Percentiles rank a stretch among this genome's conserved stretches.
phyloP scores from a whole-genome alignment of 2,113 vertebrate species.

The Pteruthius melanotis region DNA sequence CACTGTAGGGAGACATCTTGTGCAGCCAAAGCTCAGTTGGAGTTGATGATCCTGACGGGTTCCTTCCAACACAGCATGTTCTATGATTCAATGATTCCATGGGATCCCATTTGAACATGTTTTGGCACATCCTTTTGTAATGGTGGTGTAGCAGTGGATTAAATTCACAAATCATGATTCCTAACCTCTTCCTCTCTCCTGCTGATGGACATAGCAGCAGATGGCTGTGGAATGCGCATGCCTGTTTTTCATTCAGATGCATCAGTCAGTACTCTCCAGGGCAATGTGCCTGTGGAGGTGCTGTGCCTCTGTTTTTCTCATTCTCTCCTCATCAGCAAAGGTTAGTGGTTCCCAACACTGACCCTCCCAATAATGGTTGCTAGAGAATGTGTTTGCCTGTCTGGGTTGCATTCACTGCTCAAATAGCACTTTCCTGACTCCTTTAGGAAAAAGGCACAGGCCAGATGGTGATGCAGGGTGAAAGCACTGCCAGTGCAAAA shows the following conservation, averaged over 20 bases:
- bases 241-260: not conserved
- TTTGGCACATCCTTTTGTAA: not conserved
- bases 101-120: not conserved
- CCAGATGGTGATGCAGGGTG: not conserved
- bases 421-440: not conserved
- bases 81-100: not conserved
- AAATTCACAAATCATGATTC: not conserved
- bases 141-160: not conserved
- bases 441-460: not conserved
- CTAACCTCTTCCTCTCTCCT: not conserved
- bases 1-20: not conserved
- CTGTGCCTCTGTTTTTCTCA: not conserved
- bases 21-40: not conserved
- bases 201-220: not conserved
- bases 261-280: not conserved
- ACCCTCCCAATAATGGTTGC: not conserved
- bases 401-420: not conserved
- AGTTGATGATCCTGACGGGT: not conserved
- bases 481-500: not conserved
- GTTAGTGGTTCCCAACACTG: not conserved
- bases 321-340: not conserved
- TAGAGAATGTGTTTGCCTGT: not conserved
- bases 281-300: not conserved
- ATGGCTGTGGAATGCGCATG: rapidly evolving
- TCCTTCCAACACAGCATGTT: not conserved